Conservation (phyloP, 2,113 vertebrate species). For the Galemys pyrenaicus region DNA sequence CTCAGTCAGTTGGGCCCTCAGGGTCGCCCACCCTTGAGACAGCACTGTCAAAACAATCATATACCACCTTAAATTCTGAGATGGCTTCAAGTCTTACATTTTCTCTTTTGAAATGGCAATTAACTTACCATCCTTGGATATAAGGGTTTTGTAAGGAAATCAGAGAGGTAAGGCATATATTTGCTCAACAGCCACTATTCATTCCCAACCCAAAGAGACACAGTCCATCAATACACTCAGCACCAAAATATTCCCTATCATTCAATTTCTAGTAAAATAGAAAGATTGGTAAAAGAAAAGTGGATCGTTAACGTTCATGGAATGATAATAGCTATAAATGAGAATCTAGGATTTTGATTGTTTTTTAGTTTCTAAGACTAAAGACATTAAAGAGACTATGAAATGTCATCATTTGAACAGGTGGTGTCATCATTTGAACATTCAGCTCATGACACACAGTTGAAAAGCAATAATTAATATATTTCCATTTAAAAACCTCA, state of each 20-base stretch:
- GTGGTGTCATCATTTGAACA: neutral
- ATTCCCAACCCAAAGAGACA: neutral
- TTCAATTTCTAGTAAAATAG: neutral
- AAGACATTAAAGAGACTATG: neutral
- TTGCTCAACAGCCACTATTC: neutral
- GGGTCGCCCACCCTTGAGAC: neutral
- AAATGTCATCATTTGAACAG: neutral
- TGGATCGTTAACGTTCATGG: neutral
- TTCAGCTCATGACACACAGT: neutral
- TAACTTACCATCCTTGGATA: neutral
- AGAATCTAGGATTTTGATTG: neutral
- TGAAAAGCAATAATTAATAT: slow-evolving; percentile 34
- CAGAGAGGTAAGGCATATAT: neutral
- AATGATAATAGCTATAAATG: neutral
- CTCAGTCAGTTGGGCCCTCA: neutral
- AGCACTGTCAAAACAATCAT: neutral
- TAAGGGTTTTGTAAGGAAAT: neutral
- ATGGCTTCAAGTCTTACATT: neutral
- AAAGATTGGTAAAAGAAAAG: neutral
- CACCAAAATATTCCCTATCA: neutral
- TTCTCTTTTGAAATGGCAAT: slow-evolving; percentile 21
- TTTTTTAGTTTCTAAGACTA: neutral
- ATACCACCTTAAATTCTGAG: neutral
- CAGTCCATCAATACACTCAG: neutral
- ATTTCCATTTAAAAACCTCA: neutral